Conservation (phyloP, 2,888 invertebrate species). For the Ryuthela nishihirai region DNA sequence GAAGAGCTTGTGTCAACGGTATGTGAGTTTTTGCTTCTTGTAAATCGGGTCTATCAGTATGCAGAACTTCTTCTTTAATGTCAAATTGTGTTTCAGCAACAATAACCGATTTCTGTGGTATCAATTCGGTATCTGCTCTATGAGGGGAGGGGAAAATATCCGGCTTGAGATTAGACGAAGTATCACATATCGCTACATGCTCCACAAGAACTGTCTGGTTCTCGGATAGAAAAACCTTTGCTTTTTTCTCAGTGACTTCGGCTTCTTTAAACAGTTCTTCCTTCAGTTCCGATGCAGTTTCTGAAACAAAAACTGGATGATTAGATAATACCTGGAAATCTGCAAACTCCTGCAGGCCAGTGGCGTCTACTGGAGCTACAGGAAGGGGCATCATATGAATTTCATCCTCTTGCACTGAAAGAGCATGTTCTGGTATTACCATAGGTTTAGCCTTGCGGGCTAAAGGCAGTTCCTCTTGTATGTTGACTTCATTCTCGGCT, state of each 20-base stretch:
- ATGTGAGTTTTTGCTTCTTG: slow-evolving; percentile 33
- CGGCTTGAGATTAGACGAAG: slow-evolving; percentile 28
- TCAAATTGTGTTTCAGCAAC: slow-evolving; percentile 30
- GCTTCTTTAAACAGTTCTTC: slow-evolving; percentile 33
- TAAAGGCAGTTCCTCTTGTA: slow-evolving; percentile 24
- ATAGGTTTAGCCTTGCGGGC: slow-evolving; percentile 17
- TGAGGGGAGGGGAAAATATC: slow-evolving; percentile 31
- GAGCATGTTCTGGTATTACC: slow-evolving; percentile 27
- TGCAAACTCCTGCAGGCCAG: slow-evolving; percentile 11
- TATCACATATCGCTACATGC: slow-evolving; percentile 31
- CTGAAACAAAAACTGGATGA: slow-evolving; percentile 40
- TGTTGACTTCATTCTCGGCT: slow-evolving; percentile 27
- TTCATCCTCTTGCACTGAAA: slow-evolving; percentile 34
- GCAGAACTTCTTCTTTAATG: slow-evolving; percentile 33
- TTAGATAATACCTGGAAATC: slow-evolving; percentile 32
- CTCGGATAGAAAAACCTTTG: slow-evolving; percentile 28
- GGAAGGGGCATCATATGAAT: slow-evolving; percentile 22
- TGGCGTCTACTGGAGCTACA: slow-evolving; percentile 2
- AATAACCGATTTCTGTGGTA: slow-evolving; percentile 31
- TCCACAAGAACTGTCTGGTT: slow-evolving; percentile 34
- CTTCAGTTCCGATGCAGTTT: slow-evolving; percentile 40
- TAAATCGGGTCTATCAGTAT: slow-evolving; percentile 10
- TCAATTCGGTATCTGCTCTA: slow-evolving; percentile 17
- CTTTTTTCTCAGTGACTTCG: slow-evolving; percentile 24
- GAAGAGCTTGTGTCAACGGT: slow-evolving; percentile 26